Conservation (phyloP, 2,797 vertebrate genomes). For the Smutsia gigantea region DNA sequence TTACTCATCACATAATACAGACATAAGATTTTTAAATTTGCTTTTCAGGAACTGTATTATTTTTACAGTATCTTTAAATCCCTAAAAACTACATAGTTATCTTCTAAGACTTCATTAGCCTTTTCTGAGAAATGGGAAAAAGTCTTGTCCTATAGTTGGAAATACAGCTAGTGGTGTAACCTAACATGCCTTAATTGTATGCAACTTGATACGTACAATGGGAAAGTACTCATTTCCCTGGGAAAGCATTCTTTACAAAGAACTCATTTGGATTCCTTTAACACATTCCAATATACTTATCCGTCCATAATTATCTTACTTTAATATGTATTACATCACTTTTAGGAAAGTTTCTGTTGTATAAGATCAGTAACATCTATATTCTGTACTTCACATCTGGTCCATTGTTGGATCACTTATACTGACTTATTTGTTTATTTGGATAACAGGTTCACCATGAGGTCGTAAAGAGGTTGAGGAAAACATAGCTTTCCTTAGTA, state of each 20-base stretch:
- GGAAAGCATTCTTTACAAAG: neutral
- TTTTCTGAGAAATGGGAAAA: neutral
- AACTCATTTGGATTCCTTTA: neutral
- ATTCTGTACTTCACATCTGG: neutral
- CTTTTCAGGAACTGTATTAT: neutral
- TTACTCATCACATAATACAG: conserved; percentile 44
- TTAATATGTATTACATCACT: neutral
- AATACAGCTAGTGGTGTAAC: neutral
- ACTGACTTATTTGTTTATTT: neutral
- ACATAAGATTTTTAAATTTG: neutral
- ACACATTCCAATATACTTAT: neutral
- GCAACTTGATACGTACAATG: neutral
- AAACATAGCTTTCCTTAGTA: neutral
- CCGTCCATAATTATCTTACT: neutral
- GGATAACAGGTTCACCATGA: neutral
- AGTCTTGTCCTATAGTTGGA: neutral
- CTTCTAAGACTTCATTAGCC: neutral
- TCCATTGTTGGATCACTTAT: neutral
- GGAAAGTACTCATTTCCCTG: neutral
- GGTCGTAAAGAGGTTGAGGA: no score
- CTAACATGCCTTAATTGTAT: neutral
- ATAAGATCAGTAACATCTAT: neutral
- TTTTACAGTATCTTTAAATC: neutral
- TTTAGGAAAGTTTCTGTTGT: neutral
- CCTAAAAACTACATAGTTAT: neutral